Base-by-base conservation (phyloP, 2,113 vertebrate genomes). In the Chroicocephalus ridibundus region DNA sequence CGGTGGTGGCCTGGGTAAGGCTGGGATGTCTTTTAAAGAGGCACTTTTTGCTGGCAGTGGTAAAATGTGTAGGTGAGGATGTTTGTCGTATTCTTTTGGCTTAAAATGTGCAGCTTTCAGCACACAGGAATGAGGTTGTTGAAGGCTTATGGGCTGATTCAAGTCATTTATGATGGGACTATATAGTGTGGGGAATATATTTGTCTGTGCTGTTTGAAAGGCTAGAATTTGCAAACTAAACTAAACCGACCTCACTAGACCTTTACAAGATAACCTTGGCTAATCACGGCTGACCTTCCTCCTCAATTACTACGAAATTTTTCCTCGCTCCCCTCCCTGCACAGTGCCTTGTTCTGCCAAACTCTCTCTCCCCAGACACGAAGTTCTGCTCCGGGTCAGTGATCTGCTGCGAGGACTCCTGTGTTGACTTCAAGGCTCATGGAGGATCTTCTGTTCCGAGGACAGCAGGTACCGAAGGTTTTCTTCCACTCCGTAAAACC, bases 401-500 rank as follows among this genome's bases (percentile, higher is more conserved):
- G 95, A 91, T 95, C 84, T 90, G 89, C 93, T 95, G 70, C 0
- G 85, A 93, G 36, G 96, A 96, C 78, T 61, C 94, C 92, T 96
- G 93, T 1, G 0, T 26, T 66, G 94, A 95, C 85, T 90, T 90
- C 89, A 96, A 90, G 90, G 96, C 96, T 90, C 94, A 97, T 97
- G 96, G 96, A 96, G 92, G 96, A 96, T 96, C 92, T 90, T 80
- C 90, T 83, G 55, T 34, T 93, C 92, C 93, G 8, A 90, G 90
- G 85, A 96, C 94, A 97, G 90, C 96, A 97, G 96, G 96, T 97
- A 96, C 74, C 0, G 2, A 91, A 71, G 40, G 25, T 68, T 92
- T 75, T 46, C 65, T 95, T 79, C 49, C 49, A 31, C 22, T 47
- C 65, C 16, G 2, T 26, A n/a, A 78, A 75, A 6, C 10, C 36